phyloP scores from a whole-genome alignment of 1,140 invertebrate genomes.

The Reticulitermes speratus region DNA sequence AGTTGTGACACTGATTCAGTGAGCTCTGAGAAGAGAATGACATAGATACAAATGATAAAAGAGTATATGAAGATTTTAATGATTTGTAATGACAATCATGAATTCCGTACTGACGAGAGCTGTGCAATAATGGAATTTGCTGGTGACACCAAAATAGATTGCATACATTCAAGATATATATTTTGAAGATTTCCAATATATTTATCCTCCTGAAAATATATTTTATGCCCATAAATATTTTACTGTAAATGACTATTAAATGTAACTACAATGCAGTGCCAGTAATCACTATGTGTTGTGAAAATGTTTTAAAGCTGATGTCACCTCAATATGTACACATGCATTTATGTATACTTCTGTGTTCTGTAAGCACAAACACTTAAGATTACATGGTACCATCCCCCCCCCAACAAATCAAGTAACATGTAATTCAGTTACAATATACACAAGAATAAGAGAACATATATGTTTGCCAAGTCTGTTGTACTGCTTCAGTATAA shows the following conservation, averaged over 20 bases:
- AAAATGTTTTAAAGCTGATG: neutral
- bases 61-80: neutral
- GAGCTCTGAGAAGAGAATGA: neutral
- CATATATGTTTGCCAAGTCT: neutral
- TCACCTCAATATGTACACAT: neutral
- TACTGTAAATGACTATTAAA: neutral
- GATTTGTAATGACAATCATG: conserved; percentile 6
- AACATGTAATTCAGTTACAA: neutral
- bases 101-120: neutral
- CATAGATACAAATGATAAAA: neutral
- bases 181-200: conserved; percentile 13
- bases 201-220: conserved; percentile 16
- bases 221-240: conserved; percentile 19
- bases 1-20: neutral
- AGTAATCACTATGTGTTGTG: neutral
- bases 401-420: neutral
- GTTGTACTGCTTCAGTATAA: neutral
- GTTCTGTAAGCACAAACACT: neutral
- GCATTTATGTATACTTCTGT: neutral
- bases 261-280: neutral
- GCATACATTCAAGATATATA: conserved; percentile 4
- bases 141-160: conserved; percentile 17
- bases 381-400: neutral
- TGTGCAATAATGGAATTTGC: conserved; percentile 4
- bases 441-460: neutral